Percentiles rank a stretch among this genome's conserved stretches.
phyloP scores from a whole-genome alignment of 2,113 vertebrate genomes.

The Laticauda colubrina region DNA sequence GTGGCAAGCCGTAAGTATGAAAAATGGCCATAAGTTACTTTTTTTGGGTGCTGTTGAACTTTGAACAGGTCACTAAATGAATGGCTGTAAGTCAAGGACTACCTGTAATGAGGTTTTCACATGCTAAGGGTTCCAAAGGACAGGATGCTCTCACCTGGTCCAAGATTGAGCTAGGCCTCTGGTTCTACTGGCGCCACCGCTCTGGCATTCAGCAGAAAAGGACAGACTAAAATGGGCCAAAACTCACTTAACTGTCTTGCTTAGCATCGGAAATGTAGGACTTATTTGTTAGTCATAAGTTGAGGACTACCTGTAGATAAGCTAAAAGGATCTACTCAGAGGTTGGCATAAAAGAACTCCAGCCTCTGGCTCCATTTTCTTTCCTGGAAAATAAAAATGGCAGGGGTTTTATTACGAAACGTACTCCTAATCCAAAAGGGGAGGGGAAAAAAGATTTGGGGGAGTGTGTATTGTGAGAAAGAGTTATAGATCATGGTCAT shows the following conservation, averaged over 20 bases:
- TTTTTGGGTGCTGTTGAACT: no score
- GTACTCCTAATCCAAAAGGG: background rate
- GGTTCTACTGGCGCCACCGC: no score
- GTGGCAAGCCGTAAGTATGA: no score
- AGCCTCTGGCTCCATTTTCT: background rate
- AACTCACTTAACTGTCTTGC: background rate
- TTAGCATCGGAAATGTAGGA: no score
- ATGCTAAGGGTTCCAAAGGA: background rate
- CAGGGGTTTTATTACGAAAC: no score
- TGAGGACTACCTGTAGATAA: background rate
- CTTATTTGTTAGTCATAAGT: background rate
- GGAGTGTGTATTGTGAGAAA: background rate
- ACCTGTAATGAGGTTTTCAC: background rate
- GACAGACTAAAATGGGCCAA: background rate
- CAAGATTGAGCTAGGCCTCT: background rate
- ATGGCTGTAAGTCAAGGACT: no score
- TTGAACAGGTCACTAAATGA: no score
- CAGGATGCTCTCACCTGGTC: background rate
- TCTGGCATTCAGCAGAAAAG: background rate
- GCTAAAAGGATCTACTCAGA: background rate
- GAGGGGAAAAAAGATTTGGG: background rate
- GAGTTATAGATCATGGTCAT: no score
- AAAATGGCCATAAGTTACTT: no score
- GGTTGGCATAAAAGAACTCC: background rate
- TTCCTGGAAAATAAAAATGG: background rate